These are phyloP conservation scores for Diaprepes abbreviatus DNA, from an alignment of 2,888 invertebrate genomes.

Conservation along the genomic window DNA sequence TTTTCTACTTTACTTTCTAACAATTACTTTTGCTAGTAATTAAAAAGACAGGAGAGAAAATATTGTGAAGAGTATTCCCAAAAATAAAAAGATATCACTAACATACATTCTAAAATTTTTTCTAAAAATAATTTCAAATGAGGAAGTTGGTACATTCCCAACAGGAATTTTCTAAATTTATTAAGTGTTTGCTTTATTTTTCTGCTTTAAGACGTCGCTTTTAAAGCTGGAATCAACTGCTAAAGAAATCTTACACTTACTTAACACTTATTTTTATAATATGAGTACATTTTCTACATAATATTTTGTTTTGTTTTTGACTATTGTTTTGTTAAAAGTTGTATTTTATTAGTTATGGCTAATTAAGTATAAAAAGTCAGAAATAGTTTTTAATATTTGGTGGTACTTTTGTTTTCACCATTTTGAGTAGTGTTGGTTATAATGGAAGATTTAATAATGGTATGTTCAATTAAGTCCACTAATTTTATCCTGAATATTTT, in stretches of 20 bases:
- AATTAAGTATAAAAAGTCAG: no score
- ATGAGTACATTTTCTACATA: neutral
- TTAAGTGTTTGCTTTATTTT: neutral
- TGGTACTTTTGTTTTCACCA: no score
- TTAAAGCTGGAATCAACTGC: neutral
- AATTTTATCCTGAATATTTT: no score
- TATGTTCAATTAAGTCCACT: no score
- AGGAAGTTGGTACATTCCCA: neutral
- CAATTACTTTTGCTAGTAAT: no score
- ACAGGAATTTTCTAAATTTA: neutral
- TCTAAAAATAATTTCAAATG: slow-evolving; percentile 6
- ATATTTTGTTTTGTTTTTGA: neutral
- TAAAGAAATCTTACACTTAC: neutral
- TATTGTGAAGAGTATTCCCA: no score
- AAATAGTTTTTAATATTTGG: no score
- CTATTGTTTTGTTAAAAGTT: neutral
- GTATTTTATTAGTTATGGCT: no score
- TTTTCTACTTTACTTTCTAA: no score
- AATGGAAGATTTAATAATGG: no score
- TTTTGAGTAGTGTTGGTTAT: no score
- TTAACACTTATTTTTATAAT: neutral
- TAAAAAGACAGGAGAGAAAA: no score
- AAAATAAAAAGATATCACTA: neutral
- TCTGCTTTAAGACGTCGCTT: neutral
- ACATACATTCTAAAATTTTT: neutral